These are phyloP conservation scores for Mallotus villosus DNA, from an alignment of 2,797 vertebrate genomes.

Conservation along the genomic window DNA sequence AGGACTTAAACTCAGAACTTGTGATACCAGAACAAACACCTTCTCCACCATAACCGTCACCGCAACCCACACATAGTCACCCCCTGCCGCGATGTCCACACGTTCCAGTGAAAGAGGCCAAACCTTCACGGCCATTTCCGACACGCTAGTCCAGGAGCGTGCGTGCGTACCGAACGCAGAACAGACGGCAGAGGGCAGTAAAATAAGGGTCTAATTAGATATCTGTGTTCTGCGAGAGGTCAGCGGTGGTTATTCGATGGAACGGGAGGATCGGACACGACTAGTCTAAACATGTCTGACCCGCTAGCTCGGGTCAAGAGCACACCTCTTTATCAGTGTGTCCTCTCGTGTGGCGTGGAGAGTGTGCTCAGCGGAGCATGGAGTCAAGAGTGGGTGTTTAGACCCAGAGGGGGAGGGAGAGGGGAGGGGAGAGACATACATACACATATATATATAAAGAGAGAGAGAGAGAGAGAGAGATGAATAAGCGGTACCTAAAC, in stretches of 20 bases:
- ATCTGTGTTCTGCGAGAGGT: slow-evolving; percentile 16
- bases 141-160: neutral
- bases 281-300: slow-evolving; percentile 32
- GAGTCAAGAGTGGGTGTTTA: too few relatives aligned
- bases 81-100: neutral
- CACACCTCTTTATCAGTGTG: slow-evolving; percentile 20
- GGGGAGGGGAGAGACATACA: slow-evolving; percentile 35
- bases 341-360: slow-evolving; percentile 48
- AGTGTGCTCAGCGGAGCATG: slow-evolving; percentile 41
- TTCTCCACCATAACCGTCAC: neutral
- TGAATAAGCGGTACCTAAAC: slow-evolving; percentile 17
- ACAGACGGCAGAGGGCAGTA: neutral
- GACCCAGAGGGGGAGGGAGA: too few relatives aligned
- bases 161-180: neutral
- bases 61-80: neutral
- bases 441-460: slow-evolving; percentile 36
- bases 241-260: neutral
- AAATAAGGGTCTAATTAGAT: slow-evolving; percentile 4
- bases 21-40: neutral
- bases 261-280: neutral
- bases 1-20: neutral
- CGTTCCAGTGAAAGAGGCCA: neutral
- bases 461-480: neutral
- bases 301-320: slow-evolving; percentile 20
- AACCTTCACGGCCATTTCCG: neutral